These are phyloP conservation scores for Charaxes varanes DNA, from an alignment of 1,140 invertebrate species.

Conservation along the genomic window DNA sequence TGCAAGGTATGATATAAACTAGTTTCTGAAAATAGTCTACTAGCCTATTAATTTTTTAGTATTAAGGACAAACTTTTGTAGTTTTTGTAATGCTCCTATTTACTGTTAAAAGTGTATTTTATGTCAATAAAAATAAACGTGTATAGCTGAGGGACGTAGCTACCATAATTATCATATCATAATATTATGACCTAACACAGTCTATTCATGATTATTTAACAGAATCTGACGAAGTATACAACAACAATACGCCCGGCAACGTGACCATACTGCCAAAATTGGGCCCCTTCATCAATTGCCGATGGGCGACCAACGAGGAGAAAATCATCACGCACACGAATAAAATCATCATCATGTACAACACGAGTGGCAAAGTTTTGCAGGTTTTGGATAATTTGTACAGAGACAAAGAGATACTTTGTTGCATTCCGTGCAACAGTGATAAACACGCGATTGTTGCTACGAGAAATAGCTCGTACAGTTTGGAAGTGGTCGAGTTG, in stretches of 20 bases:
- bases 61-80: too few relatives aligned
- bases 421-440: slow-evolving; percentile 44
- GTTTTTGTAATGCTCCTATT: too few relatives aligned
- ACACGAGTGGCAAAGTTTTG: slow-evolving; percentile 29
- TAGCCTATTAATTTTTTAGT: too few relatives aligned
- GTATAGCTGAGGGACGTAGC: too few relatives aligned
- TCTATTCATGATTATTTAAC: slow-evolving; percentile 11
- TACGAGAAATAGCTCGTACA: slow-evolving; percentile 20
- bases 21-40: too few relatives aligned
- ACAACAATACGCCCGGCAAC: slow-evolving; percentile 40
- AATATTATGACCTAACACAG: background rate
- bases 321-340: slow-evolving; percentile 46
- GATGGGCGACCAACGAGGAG: slow-evolving; percentile 55
- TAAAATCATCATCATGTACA: slow-evolving; percentile 44
- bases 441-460: slow-evolving; percentile 45
- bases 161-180: too few relatives aligned
- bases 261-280: slow-evolving; percentile 35
- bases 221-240: slow-evolving; percentile 48
- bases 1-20: too few relatives aligned
- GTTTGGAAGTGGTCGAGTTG: slow-evolving; percentile 41
- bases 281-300: slow-evolving; percentile 41
- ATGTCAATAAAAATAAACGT: too few relatives aligned
- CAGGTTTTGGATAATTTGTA: slow-evolving; percentile 38
- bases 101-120: too few relatives aligned
- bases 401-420: slow-evolving; percentile 37